Percentiles rank a stretch among this genome's conserved stretches.
Evolutionary conservation across 2,797 vertebrate genomes (phyloP).

Genomic region (Numenius phaeopus): DNA sequence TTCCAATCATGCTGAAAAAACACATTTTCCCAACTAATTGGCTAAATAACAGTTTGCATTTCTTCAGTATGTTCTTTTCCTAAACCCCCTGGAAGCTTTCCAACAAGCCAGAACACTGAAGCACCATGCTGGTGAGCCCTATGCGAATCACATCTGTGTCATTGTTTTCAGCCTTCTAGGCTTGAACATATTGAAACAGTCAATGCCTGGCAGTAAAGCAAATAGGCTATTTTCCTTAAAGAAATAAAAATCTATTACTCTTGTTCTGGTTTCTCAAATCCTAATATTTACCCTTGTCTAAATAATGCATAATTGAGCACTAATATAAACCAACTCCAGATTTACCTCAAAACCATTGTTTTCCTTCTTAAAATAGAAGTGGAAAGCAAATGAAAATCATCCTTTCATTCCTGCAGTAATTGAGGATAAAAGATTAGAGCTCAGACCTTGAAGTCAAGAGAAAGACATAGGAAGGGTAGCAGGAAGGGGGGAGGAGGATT

Average conservation of each 20-base stretch:
- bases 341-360: background rate
- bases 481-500: background rate
- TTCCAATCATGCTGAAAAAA: slow-evolving; percentile 27
- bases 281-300: slow-evolving; percentile 52
- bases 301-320: slow-evolving; percentile 21
- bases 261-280: slow-evolving; percentile 19
- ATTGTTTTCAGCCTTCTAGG: slow-evolving; percentile 42
- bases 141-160: slow-evolving; percentile 47
- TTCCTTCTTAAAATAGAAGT: background rate
- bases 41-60: slow-evolving; percentile 7
- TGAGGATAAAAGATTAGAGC: background rate
- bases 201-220: slow-evolving; percentile 17
- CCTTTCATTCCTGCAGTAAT: background rate
- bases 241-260: slow-evolving; percentile 58
- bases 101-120: slow-evolving; percentile 14
- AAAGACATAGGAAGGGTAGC: background rate
- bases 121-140: slow-evolving; percentile 38
- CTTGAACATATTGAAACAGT: slow-evolving; percentile 66
- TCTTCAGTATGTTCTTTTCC: background rate
- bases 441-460: background rate
- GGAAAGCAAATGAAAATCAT: background rate
- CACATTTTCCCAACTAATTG: slow-evolving; percentile 60
- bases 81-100: slow-evolving; percentile 45
- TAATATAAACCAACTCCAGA: background rate
- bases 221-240: background rate